Conservation (phyloP, 1,140 invertebrate species). For the Sinella curviseta region DNA sequence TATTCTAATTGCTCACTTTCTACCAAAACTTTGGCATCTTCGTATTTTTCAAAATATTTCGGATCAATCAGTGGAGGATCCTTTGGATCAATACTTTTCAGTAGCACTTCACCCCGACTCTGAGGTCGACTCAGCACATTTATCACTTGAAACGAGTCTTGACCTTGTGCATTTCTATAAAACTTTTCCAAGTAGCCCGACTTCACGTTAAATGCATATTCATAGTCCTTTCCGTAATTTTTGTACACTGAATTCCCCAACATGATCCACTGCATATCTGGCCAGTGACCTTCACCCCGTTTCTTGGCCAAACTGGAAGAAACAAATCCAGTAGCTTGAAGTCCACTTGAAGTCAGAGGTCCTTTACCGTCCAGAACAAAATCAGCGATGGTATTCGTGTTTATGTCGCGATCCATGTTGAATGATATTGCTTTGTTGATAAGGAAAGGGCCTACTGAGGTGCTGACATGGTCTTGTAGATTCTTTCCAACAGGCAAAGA, state of each 20-base stretch:
- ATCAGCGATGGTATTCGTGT: conserved; percentile 29
- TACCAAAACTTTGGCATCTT: conserved; percentile 72
- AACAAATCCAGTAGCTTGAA: conserved; percentile 52
- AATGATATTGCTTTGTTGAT: conserved; percentile 76
- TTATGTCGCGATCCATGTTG: conserved; percentile 60
- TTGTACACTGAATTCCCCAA: conserved; percentile 41
- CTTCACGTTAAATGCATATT: conserved; percentile 40
- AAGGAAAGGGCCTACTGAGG: conserved; percentile 61
- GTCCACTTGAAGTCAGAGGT: not conserved
- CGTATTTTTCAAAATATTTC: conserved; percentile 80
- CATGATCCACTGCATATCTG: conserved; percentile 70
- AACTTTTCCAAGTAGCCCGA: conserved; percentile 38
- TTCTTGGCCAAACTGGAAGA: conserved; percentile 56
- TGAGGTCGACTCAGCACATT: conserved; percentile 76
- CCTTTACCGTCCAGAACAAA: conserved; percentile 34
- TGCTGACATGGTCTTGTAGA: conserved; percentile 35
- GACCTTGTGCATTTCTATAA: conserved; percentile 29
- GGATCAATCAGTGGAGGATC: conserved; percentile 83
- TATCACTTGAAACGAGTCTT: conserved; percentile 59
- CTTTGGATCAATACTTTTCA: conserved; percentile 75
- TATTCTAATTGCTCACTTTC: conserved; percentile 68
- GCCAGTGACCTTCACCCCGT: conserved; percentile 63
- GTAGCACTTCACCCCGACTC: conserved; percentile 75
- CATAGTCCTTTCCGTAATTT: conserved; percentile 37
- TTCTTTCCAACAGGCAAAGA: conserved; percentile 19